phyloP scores from a whole-genome alignment of 2,888 invertebrate species.

The Drosophila paucipuncta region DNA sequence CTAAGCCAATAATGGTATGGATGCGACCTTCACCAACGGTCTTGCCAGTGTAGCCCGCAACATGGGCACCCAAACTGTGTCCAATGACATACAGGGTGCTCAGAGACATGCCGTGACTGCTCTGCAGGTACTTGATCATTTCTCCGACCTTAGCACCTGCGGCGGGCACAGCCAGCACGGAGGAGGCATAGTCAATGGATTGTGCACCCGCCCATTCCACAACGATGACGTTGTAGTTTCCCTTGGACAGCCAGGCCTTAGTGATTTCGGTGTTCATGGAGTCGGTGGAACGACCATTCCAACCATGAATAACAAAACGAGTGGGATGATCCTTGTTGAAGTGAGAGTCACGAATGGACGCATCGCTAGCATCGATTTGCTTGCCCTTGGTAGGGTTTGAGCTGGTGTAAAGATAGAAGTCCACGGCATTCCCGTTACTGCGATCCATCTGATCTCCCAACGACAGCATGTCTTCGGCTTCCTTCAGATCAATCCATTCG shows the following conservation, averaged over 20 bases:
- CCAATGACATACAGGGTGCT: constrained; percentile 86
- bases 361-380: constrained; percentile 45
- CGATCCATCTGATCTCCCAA: constrained; percentile 43
- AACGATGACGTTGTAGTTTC: constrained; percentile 87
- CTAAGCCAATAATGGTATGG: constrained; percentile 86
- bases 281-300: constrained; percentile 87
- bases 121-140: constrained; percentile 84
- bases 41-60: constrained; percentile 87
- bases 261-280: constrained; percentile 72
- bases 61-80: constrained; percentile 87
- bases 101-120: constrained; percentile 85
- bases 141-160: constrained; percentile 77
- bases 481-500: constrained; percentile 53
- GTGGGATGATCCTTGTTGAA: constrained; percentile 63
- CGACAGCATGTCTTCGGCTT: constrained; percentile 35
- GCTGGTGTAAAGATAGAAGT: constrained; percentile 75
- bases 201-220: constrained; percentile 88
- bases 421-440: constrained; percentile 50
- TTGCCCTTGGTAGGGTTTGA: constrained; percentile 59
- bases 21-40: constrained; percentile 86
- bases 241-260: constrained; percentile 86
- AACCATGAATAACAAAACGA: constrained; percentile 86
- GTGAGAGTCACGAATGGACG: constrained; percentile 52
- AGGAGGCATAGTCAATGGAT: constrained; percentile 87
- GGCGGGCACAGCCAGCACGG: constrained; percentile 84